phyloP scores from a whole-genome alignment of 2,797 vertebrate species.

The Microhierax caerulescens region DNA sequence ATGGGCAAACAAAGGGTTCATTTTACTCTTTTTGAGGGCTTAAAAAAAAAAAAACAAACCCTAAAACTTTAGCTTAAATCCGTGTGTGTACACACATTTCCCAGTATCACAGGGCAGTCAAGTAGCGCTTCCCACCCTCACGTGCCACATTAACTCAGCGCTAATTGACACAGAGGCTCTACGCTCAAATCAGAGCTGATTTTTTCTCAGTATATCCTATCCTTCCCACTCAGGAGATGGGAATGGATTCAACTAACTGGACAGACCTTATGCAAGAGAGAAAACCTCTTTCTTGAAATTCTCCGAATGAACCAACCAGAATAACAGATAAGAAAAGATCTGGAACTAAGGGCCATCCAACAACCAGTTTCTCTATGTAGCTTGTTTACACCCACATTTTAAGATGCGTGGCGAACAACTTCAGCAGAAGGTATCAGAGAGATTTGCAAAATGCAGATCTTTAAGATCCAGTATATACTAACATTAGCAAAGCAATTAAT shows the following conservation, averaged over 20 bases:
- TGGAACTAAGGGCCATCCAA: neutral
- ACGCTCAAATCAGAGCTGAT: neutral
- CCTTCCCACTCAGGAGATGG: neutral
- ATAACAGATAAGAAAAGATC: neutral
- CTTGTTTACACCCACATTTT: neutral
- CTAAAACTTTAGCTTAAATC: neutral
- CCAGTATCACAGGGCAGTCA: neutral
- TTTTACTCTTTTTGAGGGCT: neutral
- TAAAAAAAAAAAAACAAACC: neutral
- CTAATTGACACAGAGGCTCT: neutral
- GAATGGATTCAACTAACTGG: neutral
- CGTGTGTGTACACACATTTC: accelerated
- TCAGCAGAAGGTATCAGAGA: neutral
- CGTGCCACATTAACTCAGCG: neutral
- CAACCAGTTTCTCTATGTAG: neutral
- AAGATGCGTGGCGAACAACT: neutral
- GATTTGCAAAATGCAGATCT: neutral
- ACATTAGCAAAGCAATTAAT: neutral
- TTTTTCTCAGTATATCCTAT: neutral
- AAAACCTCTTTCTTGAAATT: neutral
- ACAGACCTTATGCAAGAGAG: neutral
- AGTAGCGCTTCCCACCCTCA: neutral
- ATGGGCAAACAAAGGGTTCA: neutral
- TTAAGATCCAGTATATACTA: neutral
- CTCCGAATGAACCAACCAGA: neutral